Percentiles rank a stretch among this genome's conserved stretches.
Evolutionary conservation across 2,888 invertebrate genomes (phyloP).

Genomic region (Sipunculus nudus): DNA sequence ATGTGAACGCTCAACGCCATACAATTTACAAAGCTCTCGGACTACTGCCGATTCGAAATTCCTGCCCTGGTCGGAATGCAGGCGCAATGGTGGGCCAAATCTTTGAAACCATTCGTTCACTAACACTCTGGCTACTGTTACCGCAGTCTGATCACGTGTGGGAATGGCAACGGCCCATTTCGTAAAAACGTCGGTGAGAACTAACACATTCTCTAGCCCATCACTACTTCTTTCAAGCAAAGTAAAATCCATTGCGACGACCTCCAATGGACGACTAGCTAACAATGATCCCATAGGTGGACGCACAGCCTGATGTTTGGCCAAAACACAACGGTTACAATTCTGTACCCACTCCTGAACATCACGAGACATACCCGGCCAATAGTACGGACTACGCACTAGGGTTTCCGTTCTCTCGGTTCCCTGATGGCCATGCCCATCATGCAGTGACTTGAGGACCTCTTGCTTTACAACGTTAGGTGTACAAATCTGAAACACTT

Average conservation of each 20-base stretch:
- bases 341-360: too few relatives aligned
- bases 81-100: conserved; percentile 23
- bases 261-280: conserved; percentile 22
- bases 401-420: too few relatives aligned
- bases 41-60: conserved; percentile 5
- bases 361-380: too few relatives aligned
- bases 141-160: conserved; percentile 26
- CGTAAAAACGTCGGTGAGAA: conserved; percentile 35
- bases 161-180: conserved; percentile 28
- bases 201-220: conserved; percentile 26
- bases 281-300: conserved; percentile 13
- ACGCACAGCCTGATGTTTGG: too few relatives aligned
- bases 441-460: too few relatives aligned
- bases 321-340: too few relatives aligned
- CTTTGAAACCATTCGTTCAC: conserved; percentile 22
- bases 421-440: too few relatives aligned
- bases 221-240: conserved; percentile 20
- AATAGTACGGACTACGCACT: too few relatives aligned
- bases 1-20: neutral
- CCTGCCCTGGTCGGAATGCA: conserved; percentile 9
- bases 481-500: too few relatives aligned
- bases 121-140: conserved; percentile 29
- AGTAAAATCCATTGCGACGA: conserved; percentile 30
- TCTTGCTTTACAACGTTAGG: too few relatives aligned
- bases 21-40: neutral